phyloP scores from a whole-genome alignment of 2,888 invertebrate genomes.

The Hyppa rectilinea region DNA sequence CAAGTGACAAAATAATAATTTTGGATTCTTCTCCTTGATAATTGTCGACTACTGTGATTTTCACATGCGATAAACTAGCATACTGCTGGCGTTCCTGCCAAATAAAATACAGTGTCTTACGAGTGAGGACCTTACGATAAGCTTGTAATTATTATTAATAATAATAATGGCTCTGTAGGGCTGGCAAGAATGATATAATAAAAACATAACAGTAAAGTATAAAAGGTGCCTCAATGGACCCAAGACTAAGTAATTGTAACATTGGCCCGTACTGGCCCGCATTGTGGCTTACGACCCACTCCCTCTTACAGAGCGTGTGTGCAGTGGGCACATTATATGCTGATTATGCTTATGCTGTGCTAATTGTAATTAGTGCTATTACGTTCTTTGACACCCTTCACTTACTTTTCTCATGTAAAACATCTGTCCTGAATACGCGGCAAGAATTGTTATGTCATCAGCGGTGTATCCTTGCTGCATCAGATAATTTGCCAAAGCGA shows the following conservation, averaged over 20 bases:
- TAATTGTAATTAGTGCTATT: neutral
- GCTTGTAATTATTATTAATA: no score
- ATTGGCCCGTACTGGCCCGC: neutral
- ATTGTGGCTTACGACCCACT: neutral
- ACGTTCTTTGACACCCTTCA: constrained; percentile 10
- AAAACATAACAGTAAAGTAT: neutral
- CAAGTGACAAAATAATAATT: constrained; percentile 94
- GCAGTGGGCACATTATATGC: neutral
- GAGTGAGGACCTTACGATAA: neutral
- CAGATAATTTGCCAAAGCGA: constrained; percentile 91
- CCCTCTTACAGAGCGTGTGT: neutral
- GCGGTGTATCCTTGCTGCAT: constrained; percentile 92
- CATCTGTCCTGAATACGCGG: constrained; percentile 94
- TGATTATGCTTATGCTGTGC: neutral
- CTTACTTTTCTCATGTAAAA: constrained; percentile 90
- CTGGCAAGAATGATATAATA: neutral
- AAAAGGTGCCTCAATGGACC: neutral
- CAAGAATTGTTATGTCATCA: constrained; percentile 93
- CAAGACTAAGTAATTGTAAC: neutral
- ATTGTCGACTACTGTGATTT: constrained; percentile 94
- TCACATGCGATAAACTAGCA: constrained; percentile 86
- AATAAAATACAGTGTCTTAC: constrained; percentile 1
- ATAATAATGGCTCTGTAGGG: neutral
- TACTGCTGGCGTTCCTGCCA: constrained; percentile 79
- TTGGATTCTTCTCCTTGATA: constrained; percentile 95